phyloP scores from a whole-genome alignment of 2,797 vertebrate species.

The Sebastolobus altivelis region DNA sequence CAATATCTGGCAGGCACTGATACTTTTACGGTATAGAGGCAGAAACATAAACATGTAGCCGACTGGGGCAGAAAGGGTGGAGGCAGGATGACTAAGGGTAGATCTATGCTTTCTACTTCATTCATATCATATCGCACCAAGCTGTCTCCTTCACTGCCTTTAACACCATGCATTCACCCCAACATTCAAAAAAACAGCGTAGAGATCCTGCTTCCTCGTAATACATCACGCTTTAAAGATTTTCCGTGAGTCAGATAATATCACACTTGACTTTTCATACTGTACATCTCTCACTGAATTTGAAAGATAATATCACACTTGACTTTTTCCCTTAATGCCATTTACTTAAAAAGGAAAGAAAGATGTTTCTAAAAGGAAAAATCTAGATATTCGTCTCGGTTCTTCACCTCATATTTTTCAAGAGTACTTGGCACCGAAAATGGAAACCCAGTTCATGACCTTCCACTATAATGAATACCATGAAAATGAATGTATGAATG shows the following conservation, averaged over 20 bases:
- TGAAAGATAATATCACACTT: conserved; percentile 39
- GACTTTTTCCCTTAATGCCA: conserved; percentile 41
- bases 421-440: background rate
- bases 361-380: background rate
- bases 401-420: background rate
- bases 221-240: background rate
- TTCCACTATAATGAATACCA: background rate
- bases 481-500: background rate
- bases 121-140: background rate
- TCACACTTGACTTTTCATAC: conserved; percentile 36
- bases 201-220: background rate
- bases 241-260: conserved; percentile 26
- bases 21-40: background rate
- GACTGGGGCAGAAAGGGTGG: background rate
- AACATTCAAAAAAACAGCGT: background rate
- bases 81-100: background rate
- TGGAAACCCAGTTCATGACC: background rate
- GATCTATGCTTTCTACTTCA: background rate
- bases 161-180: background rate
- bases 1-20: background rate
- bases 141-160: background rate
- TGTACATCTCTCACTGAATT: background rate
- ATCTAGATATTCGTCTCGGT: background rate
- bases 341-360: conserved; percentile 13
- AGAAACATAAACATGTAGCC: background rate